These are phyloP conservation scores for Dendropsophus ebraccatus DNA, from an alignment of 2,113 vertebrate species.

Conservation along the genomic window DNA sequence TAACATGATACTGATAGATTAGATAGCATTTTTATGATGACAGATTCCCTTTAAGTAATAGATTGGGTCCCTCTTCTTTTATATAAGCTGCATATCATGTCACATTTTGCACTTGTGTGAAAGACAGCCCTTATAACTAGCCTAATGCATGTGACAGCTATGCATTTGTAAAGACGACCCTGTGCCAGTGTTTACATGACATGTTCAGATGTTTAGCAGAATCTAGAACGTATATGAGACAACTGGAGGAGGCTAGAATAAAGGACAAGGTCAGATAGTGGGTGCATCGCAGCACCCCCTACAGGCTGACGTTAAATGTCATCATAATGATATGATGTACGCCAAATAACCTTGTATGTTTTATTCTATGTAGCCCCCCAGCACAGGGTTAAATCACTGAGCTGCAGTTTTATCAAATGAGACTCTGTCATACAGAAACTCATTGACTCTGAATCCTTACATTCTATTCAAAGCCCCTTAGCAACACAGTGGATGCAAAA, in stretches of 20 bases:
- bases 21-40: too few relatives aligned
- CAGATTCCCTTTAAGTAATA: neutral
- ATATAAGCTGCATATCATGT: neutral
- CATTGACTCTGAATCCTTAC: slow-evolving; percentile 10
- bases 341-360: neutral
- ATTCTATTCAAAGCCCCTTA: slow-evolving; percentile 17
- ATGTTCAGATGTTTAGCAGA: neutral
- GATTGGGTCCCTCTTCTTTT: neutral
- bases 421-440: neutral
- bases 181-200: neutral
- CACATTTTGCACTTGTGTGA: neutral
- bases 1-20: too few relatives aligned
- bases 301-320: neutral
- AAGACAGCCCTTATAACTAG: neutral
- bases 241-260: neutral
- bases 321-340: neutral
- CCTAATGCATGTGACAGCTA: neutral
- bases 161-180: neutral
- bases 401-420: slow-evolving; percentile 8
- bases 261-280: neutral
- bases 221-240: neutral
- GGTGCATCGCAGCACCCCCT: neutral
- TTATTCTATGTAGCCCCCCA: neutral
- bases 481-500: slow-evolving; percentile 40
- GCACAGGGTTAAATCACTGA: slow-evolving; percentile 27